Base-by-base conservation (phyloP, 2,113 vertebrate species). In the Podarcis raffonei region DNA sequence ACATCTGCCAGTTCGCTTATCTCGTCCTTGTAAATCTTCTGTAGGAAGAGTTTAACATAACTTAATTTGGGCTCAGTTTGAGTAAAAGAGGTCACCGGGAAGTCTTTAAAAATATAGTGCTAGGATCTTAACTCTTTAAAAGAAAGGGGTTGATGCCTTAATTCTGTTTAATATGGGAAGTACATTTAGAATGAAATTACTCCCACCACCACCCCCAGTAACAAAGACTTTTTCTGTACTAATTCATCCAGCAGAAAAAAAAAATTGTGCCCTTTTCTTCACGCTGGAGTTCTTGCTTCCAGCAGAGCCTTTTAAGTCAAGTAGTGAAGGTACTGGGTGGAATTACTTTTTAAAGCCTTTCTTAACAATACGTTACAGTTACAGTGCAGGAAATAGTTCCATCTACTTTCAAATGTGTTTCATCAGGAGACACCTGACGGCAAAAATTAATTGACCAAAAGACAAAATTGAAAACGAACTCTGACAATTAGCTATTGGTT, bases 1-100 rank as follows among this genome's bases (percentile, higher is more conserved):
- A 97, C 97, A 97, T 97, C 97, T 98, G 97, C 94, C 92, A 92
- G 92, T 95, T 83, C 91, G 93, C 92, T 96, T 94, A 92, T 74
- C 62, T 82, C 77, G 79, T 85, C 91, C 93, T 96, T 96, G 93
- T 94, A 96, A 96, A 95, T 95, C 86, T 94, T 92, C 82, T 53
- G 5, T 53, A 91, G 90, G 90, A 94, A 81, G 88, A 94, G 83
- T 93, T 95, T 94, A 88, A 91, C 66, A 83, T 87, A 95, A 94
- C 89, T 93, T 91, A 94, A 95, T 87, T 90, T 92, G 89, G 90
- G 86, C 82, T 92, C 84, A 87, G 86, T 95, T 93, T 95, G 93
- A 66, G 83, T 93, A 96, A 93, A 94, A 91, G 85, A 93, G 89
- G 42, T 86, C 90, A 88, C 75, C 0, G 4, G n/a, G 30, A 84